Base-by-base conservation (phyloP, 2,797 vertebrate species). In the Nyctalus aviator region DNA sequence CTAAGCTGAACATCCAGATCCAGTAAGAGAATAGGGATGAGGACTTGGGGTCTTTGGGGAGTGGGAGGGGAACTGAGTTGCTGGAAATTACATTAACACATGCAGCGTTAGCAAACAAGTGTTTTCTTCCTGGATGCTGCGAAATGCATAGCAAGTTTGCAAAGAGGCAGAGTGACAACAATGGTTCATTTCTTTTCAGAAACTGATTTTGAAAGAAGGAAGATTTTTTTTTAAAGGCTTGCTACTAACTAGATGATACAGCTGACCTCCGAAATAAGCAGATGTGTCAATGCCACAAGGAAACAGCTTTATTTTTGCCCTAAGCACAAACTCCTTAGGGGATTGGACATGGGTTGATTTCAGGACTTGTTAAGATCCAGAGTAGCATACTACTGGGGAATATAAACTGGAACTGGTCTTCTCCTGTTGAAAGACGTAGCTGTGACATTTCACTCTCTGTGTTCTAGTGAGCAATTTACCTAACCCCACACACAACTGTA, bases 241-340 rank as follows among this genome's bases (percentile, higher is more conserved):
- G 48, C 62, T 83, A 81, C 83, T 90, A 75, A 81, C 83, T 90
- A 75, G 64, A 96, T 92, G n/a, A 93, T 85, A 59, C 69, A 83
- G 78, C 88, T 96, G 85, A 96, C 92, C 95, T 96, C 92, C 90
- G 90, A 97, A 95, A 86, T 64, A 93, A 96, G 75, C 90, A 96
- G 78, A 93, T 95, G 78, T 77, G 27, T 76, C 85, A 96, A 79
- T 79, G 94, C 78, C 90, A 93, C 50, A 72, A 79, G 46, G 59
- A 94, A 88, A 96, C 92, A 83, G 46, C 96, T 97, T 97, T 95
- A 97, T 96, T 96, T 92, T 95, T 96, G 95, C 93, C 85, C 15
- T 83, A 93, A 86, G n/a, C 85, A 92, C 82, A 93, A 85, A 96
- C 46, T 76, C 62, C 94, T 81, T 95, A 50, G 53, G 86, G 57